Percentiles rank a stretch among this genome's conserved stretches.
phyloP scores from a whole-genome alignment of 2,797 vertebrate species.

The Iguana delicatissima region DNA sequence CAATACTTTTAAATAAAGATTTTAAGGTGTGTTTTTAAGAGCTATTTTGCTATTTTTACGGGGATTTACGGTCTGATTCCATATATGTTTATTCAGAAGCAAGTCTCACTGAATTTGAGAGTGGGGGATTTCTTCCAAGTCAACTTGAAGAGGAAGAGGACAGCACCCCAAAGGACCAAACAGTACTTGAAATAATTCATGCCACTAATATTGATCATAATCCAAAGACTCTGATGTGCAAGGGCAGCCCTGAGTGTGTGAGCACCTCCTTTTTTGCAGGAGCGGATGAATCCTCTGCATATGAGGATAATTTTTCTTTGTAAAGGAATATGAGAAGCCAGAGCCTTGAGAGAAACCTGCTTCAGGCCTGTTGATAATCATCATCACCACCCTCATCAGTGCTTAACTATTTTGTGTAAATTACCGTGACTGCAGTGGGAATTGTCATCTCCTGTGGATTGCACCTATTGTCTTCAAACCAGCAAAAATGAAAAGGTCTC shows the following conservation, averaged over 20 bases:
- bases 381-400: background rate
- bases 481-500: background rate
- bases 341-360: background rate
- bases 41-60: too few species aligned
- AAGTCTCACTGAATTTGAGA: background rate
- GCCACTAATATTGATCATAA: background rate
- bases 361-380: too few species aligned
- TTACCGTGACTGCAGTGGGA: background rate
- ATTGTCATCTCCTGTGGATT: background rate
- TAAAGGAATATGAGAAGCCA: background rate
- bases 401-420: background rate
- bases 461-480: background rate
- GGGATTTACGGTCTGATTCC: background rate
- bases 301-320: background rate
- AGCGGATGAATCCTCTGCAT: background rate
- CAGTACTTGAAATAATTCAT: background rate
- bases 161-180: background rate
- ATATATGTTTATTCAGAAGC: conserved; percentile 15
- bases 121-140: background rate
- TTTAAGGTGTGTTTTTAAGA: conserved; percentile 17
- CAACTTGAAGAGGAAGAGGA: background rate
- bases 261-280: background rate
- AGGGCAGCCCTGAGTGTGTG: background rate
- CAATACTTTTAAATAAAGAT: conserved; percentile 19
- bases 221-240: background rate